Evolutionary conservation across 1,140 invertebrate genomes (phyloP).

Genomic region (Dendroctonus valens): DNA sequence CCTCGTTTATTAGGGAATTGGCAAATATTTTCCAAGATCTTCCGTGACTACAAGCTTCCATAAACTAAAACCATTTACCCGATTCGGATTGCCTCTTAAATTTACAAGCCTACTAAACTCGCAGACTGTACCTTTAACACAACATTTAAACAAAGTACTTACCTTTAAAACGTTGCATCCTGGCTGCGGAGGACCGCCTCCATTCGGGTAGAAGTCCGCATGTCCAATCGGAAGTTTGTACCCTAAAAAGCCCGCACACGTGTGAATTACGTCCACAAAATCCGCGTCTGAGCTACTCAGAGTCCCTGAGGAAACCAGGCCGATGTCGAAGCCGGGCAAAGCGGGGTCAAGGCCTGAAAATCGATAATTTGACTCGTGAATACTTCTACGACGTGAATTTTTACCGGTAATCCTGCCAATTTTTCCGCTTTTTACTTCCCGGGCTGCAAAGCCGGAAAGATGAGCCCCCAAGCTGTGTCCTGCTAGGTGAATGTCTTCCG

Average conservation of each 20-base stretch:
- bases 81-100: not conserved
- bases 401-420: slow-evolving; percentile 63
- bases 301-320: slow-evolving; percentile 54
- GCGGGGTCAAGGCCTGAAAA: slow-evolving; percentile 69
- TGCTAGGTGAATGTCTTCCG: slow-evolving; percentile 62
- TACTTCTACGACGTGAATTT: not conserved
- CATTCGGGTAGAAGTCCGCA: slow-evolving; percentile 82
- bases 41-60: slow-evolving; percentile 73
- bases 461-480: slow-evolving; percentile 89
- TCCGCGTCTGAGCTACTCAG: slow-evolving; percentile 66
- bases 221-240: slow-evolving; percentile 63
- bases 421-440: slow-evolving; percentile 54
- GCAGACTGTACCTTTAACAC: too few species aligned
- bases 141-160: too few species aligned
- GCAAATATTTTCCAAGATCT: slow-evolving; percentile 71
- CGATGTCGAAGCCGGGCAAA: slow-evolving; percentile 66
- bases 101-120: not conserved
- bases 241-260: slow-evolving; percentile 64
- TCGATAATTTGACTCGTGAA: not conserved
- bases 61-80: slow-evolving; percentile 27
- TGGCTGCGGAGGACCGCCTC: slow-evolving; percentile 67
- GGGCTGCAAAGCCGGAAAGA: slow-evolving; percentile 80
- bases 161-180: slow-evolving; percentile 58
- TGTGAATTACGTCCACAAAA: slow-evolving; percentile 79
- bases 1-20: slow-evolving; percentile 63